Percentiles rank a stretch among this genome's conserved stretches.
Evolutionary conservation across 1,140 invertebrate genomes (phyloP).

Genomic region (Lutraria rhynchaena): DNA sequence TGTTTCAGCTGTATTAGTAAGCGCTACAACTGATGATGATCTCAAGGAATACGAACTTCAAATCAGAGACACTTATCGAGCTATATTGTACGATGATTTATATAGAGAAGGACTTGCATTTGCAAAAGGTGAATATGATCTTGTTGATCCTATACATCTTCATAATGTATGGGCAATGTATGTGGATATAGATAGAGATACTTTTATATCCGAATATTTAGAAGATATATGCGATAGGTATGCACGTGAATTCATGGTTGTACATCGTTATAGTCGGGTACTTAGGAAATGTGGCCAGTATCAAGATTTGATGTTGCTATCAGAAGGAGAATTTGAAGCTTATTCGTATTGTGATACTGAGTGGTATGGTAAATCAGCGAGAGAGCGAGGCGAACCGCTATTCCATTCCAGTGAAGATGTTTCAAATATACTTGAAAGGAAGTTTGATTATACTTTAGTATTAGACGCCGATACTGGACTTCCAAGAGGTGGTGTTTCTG

Average conservation of each 20-base stretch:
- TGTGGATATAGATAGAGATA: slow-evolving; percentile 46
- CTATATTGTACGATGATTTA: slow-evolving; percentile 60
- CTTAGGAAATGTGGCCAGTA: slow-evolving; percentile 64
- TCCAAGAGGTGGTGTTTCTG: slow-evolving; percentile 46
- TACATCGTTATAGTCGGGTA: slow-evolving; percentile 59
- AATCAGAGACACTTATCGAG: slow-evolving; percentile 60
- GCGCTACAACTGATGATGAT: slow-evolving; percentile 62
- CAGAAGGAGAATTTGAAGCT: slow-evolving; percentile 56
- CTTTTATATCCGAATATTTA: slow-evolving; percentile 53
- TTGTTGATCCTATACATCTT: slow-evolving; percentile 51
- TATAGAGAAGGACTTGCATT: slow-evolving; percentile 58
- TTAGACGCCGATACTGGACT: slow-evolving; percentile 59
- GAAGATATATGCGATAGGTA: slow-evolving; percentile 55
- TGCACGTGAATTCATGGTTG: slow-evolving; percentile 59
- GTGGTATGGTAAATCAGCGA: slow-evolving; percentile 52
- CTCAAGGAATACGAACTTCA: slow-evolving; percentile 65
- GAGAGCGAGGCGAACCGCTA: slow-evolving; percentile 52
- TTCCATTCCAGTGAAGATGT: slow-evolving; percentile 58
- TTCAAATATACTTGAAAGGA: slow-evolving; percentile 57
- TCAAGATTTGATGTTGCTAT: slow-evolving; percentile 62
- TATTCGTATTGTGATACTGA: slow-evolving; percentile 59
- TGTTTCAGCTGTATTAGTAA: slow-evolving; percentile 65
- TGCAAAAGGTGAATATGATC: slow-evolving; percentile 51
- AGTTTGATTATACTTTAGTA: slow-evolving; percentile 64
- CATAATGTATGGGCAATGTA: slow-evolving; percentile 60